Evolutionary conservation across 2,113 vertebrate genomes (phyloP).

Genomic region (Ascaphus truei): DNA sequence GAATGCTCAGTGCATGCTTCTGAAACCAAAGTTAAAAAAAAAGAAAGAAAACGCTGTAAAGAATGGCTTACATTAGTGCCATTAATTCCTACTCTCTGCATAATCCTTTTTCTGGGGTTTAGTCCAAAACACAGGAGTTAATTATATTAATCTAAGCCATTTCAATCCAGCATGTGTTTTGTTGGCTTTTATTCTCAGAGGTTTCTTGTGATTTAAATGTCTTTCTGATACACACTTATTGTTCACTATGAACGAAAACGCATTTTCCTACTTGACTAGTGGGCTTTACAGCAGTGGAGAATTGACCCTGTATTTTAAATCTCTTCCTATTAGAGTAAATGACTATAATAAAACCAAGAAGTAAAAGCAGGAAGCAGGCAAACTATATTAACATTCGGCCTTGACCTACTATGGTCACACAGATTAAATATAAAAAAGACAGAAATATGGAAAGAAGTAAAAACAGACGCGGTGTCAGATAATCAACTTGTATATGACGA

Average conservation of each 20-base stretch:
- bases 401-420: too few species aligned
- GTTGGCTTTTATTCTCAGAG: constrained; percentile 57
- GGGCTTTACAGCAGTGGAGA: constrained; percentile 1
- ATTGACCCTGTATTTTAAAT: constrained; percentile 8
- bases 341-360: background rate
- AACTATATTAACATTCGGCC: background rate
- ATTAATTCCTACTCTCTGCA: constrained; percentile 61
- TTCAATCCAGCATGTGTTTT: constrained; percentile 54
- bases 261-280: constrained; percentile 43
- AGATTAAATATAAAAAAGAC: too few species aligned
- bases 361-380: background rate
- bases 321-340: background rate
- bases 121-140: constrained; percentile 63
- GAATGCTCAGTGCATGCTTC: constrained; percentile 40
- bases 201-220: constrained; percentile 53
- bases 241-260: constrained; percentile 52
- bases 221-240: constrained; percentile 56
- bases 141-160: constrained; percentile 63
- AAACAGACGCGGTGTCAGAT: too few species aligned
- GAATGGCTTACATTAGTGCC: constrained; percentile 60
- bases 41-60: constrained; percentile 23
- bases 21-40: constrained; percentile 45
- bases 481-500: too few species aligned
- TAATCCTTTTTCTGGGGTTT: constrained; percentile 67
- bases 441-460: too few species aligned